These are phyloP conservation scores for Folsomia manolachei DNA, from an alignment of 2,888 invertebrate species.

Conservation along the genomic window DNA sequence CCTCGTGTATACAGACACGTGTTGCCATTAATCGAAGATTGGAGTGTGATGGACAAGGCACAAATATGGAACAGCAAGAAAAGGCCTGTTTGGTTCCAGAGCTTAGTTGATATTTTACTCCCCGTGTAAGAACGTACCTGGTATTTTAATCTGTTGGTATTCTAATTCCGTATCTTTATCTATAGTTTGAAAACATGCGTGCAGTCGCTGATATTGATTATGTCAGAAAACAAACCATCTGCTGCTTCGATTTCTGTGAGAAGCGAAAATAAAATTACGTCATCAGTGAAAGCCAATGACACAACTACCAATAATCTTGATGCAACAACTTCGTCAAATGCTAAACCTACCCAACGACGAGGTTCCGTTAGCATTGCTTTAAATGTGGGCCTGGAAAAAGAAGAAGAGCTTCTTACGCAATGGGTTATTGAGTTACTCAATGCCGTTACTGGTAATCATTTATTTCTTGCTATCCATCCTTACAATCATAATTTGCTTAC, in stretches of 20 bases:
- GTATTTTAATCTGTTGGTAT: no score
- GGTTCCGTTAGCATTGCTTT: background rate
- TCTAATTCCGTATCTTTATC: no score
- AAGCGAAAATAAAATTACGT: background rate
- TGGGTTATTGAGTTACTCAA: no score
- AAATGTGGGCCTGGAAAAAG: conserved; percentile 17
- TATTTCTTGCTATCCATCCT: no score
- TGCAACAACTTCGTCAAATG: background rate
- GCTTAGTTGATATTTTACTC: conserved; percentile 47
- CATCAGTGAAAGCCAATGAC: background rate
- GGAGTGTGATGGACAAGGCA: conserved; percentile 50
- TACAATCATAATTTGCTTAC: no score
- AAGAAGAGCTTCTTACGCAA: conserved; percentile 35
- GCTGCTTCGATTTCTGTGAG: no score
- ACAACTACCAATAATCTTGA: background rate
- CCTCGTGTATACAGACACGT: conserved; percentile 43
- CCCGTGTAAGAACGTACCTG: conserved; percentile 46
- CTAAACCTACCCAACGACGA: background rate
- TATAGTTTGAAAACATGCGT: no score
- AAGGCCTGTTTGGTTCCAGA: conserved; percentile 50
- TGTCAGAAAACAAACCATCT: conserved; percentile 24
- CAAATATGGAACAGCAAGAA: conserved; percentile 49
- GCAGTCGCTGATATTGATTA: conserved; percentile 46
- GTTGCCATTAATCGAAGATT: conserved; percentile 43
- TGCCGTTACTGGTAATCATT: no score